phyloP scores from a whole-genome alignment of 2,888 invertebrate genomes.

The Hipparchia semele region DNA sequence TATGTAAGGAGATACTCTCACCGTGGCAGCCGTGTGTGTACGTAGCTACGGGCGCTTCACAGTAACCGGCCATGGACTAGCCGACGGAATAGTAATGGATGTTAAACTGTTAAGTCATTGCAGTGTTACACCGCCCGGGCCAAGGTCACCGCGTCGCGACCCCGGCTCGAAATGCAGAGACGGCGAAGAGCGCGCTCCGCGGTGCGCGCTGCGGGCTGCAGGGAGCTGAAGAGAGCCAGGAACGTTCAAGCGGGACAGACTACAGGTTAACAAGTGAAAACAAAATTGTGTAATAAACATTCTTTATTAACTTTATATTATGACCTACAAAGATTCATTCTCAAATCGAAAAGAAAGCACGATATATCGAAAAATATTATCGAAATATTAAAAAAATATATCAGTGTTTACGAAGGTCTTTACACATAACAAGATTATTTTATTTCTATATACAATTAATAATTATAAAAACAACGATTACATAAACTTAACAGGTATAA shows the following conservation, averaged over 20 bases:
- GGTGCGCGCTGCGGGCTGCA: neutral
- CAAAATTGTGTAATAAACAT: neutral
- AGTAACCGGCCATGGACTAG: neutral
- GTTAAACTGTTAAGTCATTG: neutral
- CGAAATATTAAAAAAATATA: no score
- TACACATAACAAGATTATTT: neutral
- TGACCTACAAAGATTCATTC: neutral
- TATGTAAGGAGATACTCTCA: neutral
- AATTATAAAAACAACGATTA: neutral
- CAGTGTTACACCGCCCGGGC: neutral
- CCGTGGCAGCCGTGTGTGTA: no score
- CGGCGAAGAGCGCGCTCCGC: no score
- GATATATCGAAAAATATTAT: no score
- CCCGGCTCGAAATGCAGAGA: no score
- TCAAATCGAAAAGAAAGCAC: no score
- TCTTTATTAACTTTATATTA: neutral
- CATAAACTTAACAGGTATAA: neutral
- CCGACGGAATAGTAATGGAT: slow-evolving; percentile 9
- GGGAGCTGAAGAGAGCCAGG: no score
- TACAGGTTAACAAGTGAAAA: neutral
- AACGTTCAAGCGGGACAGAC: no score
- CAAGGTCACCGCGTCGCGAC: neutral
- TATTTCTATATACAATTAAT: neutral
- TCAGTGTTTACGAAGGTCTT: no score
- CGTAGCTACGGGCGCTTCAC: neutral